Evolutionary conservation across 2,113 vertebrate species (phyloP).

Genomic region (Callithrix jacchus): DNA sequence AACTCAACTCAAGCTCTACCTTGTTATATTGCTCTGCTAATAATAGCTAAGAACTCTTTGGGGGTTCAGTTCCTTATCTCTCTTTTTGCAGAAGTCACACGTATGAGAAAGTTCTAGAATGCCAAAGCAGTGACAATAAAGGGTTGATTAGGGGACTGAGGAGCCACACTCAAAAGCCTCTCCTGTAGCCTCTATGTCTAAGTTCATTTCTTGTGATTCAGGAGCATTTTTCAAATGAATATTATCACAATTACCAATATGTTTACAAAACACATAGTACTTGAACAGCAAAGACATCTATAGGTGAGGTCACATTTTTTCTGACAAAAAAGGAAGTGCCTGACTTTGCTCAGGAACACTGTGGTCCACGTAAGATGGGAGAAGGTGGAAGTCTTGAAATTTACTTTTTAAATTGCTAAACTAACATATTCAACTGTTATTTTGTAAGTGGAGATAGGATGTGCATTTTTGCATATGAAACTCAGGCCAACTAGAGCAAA

Average conservation of each 20-base stretch:
- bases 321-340: neutral
- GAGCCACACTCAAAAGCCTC: neutral
- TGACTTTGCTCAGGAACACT: neutral
- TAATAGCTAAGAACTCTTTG: neutral
- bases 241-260: neutral
- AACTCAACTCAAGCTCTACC: neutral
- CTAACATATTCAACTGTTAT: neutral
- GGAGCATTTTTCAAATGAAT: neutral
- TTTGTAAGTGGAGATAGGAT: neutral
- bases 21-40: neutral
- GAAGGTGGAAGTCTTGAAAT: neutral
- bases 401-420: neutral
- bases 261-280: neutral
- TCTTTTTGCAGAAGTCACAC: neutral
- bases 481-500: neutral
- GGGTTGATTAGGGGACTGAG: accelerated
- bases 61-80: neutral
- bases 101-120: neutral
- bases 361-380: neutral
- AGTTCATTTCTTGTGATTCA: neutral
- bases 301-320: neutral
- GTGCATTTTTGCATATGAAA: neutral
- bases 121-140: neutral
- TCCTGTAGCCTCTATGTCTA: neutral
- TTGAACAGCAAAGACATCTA: neutral